These are phyloP conservation scores for Scaeva pyrastri DNA, from an alignment of 2,888 invertebrate species.

Conservation along the genomic window DNA sequence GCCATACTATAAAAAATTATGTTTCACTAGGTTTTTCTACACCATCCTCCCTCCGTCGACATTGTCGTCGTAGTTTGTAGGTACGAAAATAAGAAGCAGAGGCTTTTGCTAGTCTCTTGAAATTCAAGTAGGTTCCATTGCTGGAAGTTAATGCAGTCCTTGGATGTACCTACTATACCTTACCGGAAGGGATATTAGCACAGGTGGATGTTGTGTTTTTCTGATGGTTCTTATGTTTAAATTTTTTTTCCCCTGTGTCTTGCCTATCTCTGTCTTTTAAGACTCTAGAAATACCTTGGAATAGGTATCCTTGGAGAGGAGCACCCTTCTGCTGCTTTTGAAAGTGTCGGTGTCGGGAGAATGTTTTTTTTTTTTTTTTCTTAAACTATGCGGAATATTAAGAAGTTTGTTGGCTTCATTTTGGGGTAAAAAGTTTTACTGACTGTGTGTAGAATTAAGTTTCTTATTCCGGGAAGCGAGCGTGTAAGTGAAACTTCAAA, in stretches of 20 bases:
- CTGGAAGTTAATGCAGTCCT: slow-evolving; percentile 67
- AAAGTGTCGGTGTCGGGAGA: slow-evolving; percentile 12
- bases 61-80: neutral
- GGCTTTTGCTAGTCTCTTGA: neutral
- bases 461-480: slow-evolving; percentile 37
- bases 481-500: slow-evolving; percentile 71
- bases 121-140: slow-evolving; percentile 10
- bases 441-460: slow-evolving; percentile 36
- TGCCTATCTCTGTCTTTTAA: neutral
- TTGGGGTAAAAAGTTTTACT: slow-evolving; percentile 60
- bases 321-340: neutral
- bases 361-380: no score
- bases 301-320: no score
- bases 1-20: slow-evolving; percentile 56
- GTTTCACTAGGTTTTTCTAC: neutral
- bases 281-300: no score
- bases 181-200: slow-evolving; percentile 71
- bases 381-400: slow-evolving; percentile 60
- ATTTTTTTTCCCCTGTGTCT: neutral
- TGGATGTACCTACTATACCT: slow-evolving; percentile 30
- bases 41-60: neutral
- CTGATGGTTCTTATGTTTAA: slow-evolving; percentile 32
- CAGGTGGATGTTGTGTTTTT: slow-evolving; percentile 70
- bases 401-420: slow-evolving; percentile 73
- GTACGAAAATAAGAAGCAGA: no score